phyloP scores from a whole-genome alignment of 2,888 invertebrate species.

The Brenthis daphne region DNA sequence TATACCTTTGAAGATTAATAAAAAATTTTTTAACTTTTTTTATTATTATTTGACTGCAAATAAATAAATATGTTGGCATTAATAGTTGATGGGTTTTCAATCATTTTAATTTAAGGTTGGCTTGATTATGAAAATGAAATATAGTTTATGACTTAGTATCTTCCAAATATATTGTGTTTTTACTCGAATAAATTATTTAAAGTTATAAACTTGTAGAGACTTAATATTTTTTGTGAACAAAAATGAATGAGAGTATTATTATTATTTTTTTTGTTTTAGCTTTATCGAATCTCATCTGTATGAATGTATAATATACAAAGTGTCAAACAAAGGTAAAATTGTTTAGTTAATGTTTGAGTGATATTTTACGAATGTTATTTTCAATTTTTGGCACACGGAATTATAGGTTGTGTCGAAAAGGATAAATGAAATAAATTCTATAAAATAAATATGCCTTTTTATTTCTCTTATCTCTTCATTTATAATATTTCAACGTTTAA shows the following conservation, averaged over 20 bases:
- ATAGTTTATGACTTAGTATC: no score
- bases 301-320: background rate
- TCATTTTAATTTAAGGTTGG: no score
- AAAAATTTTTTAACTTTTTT: background rate
- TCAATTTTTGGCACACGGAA: constrained; percentile 25
- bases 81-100: no score
- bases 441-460: constrained; percentile 6
- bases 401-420: constrained; percentile 36
- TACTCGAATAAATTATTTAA: no score
- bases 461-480: background rate
- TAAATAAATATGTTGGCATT: no score
- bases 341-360: constrained; percentile 20
- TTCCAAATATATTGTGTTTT: no score
- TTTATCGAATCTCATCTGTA: constrained; percentile 7
- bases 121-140: no score
- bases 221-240: background rate
- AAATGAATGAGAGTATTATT: background rate
- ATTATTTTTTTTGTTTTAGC: background rate
- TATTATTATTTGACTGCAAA: background rate
- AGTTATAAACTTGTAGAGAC: background rate
- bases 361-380: constrained; percentile 27
- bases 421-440: constrained; percentile 33
- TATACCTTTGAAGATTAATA: background rate
- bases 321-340: background rate
- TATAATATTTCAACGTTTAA: background rate